phyloP scores from a whole-genome alignment of 2,113 vertebrate species.

The Hystrix cristata region DNA sequence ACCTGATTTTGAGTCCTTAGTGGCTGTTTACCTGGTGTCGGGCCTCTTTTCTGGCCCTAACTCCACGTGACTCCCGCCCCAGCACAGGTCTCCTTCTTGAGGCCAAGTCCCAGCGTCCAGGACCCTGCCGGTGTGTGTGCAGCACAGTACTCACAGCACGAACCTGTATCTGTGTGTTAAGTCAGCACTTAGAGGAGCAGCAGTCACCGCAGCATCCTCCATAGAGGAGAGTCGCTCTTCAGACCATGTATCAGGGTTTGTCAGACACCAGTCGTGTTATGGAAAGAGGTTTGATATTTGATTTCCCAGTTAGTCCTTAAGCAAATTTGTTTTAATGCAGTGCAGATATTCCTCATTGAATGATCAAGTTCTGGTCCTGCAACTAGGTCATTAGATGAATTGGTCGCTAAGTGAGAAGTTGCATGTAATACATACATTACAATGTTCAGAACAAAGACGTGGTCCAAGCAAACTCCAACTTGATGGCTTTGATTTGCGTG shows the following conservation, averaged over 20 bases:
- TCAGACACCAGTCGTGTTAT: not conserved
- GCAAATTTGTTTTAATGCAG: not conserved
- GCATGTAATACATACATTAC: too few species aligned
- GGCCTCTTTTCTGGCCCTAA: not conserved
- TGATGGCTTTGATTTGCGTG: too few species aligned
- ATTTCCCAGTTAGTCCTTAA: conserved; percentile 17
- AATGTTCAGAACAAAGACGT: too few species aligned
- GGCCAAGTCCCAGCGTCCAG: not conserved
- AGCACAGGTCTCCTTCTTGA: not conserved
- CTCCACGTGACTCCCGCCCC: not conserved
- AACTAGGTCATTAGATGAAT: too few species aligned
- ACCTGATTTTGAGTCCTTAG: not conserved
- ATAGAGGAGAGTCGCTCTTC: not conserved
- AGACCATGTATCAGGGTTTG: not conserved
- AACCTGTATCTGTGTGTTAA: not conserved
- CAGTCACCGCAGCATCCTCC: not conserved
- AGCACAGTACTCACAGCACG: accelerated
- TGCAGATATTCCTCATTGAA: not conserved
- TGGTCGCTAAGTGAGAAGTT: too few species aligned
- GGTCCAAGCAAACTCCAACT: too few species aligned
- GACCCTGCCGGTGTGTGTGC: too few species aligned
- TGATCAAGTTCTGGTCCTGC: too few species aligned
- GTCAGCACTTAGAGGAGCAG: not conserved
- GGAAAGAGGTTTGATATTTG: not conserved
- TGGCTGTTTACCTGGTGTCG: not conserved